Conservation (phyloP, 1,140 invertebrate species). For the Ceratitis capitata region DNA sequence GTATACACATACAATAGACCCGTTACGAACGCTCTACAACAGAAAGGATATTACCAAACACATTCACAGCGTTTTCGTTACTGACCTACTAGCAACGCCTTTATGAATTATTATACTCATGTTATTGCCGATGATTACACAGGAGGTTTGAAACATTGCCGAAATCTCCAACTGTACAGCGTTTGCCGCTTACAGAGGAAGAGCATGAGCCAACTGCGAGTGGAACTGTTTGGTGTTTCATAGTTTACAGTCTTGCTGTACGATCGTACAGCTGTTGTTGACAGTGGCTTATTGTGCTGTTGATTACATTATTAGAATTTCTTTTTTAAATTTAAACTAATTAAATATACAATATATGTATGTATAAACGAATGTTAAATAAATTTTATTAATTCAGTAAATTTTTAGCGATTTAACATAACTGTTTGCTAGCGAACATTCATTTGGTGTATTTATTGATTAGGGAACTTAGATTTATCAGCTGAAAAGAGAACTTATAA, state of each 20-base stretch:
- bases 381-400: too few relatives aligned
- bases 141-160: background rate
- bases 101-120: background rate
- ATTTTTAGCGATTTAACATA: too few relatives aligned
- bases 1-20: too few relatives aligned
- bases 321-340: too few relatives aligned
- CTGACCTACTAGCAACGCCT: conserved; percentile 34
- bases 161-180: background rate
- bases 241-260: background rate
- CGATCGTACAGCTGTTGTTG: background rate
- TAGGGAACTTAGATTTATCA: too few relatives aligned
- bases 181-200: background rate
- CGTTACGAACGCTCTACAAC: too few relatives aligned
- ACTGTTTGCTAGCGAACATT: too few relatives aligned
- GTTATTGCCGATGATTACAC: background rate
- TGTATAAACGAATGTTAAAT: too few relatives aligned
- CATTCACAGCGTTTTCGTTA: background rate
- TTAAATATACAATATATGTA: too few relatives aligned
- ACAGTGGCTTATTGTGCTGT: background rate
- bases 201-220: background rate
- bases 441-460: too few relatives aligned
- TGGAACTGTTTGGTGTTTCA: conserved; percentile 27
- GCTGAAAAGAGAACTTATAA: too few relatives aligned
- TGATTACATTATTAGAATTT: background rate
- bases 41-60: background rate